Evolutionary conservation across 2,888 invertebrate species (phyloP), one percentile per base, ranked within the genome.

Genomic region (Amorpha juglandis): DNA sequence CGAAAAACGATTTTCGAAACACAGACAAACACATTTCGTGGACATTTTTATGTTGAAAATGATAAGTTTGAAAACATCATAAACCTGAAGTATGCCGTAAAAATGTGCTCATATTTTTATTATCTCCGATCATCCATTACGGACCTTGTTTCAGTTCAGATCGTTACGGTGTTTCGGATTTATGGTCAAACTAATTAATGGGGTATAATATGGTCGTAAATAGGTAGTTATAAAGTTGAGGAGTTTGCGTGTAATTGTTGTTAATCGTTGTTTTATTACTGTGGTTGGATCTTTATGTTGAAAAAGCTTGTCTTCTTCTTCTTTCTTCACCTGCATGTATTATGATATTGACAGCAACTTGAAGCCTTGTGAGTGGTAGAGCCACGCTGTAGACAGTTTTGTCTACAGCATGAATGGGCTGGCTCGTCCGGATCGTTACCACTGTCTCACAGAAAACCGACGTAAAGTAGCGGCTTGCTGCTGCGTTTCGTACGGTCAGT

Each of bases 41-140:
- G 75, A 77, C 74, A 78, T 74, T 78, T 88, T 90, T 89, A 90
- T 82, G 85, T 76, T 77, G 75, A 81, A 86, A 86, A 89, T 89
- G 86, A 89, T 89, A 88, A 81, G 27, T 77, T 80, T 84, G 80
- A 85, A 86, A 87, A 84, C 82, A 77, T 78, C 74, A 87, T 88
- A 86, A 88, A 89, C 82, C 76, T 76, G 78, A 78, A 76, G 73
- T 79, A 79, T 67, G 74, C 73, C 78, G 78, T 87, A 81, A 86
- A 86, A 82, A 75, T 86, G 81, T 83, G 75, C 73, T 75, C 73
- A 73, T 75, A 75, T 76, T 81, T 85, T 83, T 80, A 86, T 72
- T 75, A 70, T 55, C 70, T 81, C 80, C 81, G 82, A 86, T 84
- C 78, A 79, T 77, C 77, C 75, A 78, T 80, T 75, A 79, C 68